Evolutionary conservation across 2,113 vertebrate species (phyloP).

Genomic region (Psittacara wagleri): DNA sequence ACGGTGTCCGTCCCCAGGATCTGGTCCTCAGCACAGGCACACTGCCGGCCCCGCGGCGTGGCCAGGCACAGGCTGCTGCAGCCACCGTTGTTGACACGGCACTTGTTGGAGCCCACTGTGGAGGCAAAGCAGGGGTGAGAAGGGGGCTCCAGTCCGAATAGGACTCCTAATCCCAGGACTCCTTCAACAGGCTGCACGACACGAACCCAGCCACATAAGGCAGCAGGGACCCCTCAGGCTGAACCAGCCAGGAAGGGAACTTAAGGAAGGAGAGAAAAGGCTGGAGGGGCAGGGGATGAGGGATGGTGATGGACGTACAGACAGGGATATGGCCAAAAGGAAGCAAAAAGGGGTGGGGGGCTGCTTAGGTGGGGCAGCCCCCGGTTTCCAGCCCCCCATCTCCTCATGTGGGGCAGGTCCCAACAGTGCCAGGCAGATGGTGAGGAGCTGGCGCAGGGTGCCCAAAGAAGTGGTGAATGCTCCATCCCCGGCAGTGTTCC

Average conservation of each 20-base stretch:
- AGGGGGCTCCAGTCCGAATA: not conserved
- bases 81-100: slow-evolving; percentile 90
- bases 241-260: not conserved
- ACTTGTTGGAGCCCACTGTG: slow-evolving; percentile 86
- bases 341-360: not conserved
- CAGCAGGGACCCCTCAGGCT: not conserved
- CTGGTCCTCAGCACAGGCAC: slow-evolving; percentile 93
- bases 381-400: fast-evolving
- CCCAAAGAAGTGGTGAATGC: not conserved
- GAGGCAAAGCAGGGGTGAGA: not conserved
- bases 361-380: not conserved
- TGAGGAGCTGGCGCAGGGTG: not conserved
- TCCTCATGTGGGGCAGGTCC: fast-evolving
- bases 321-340: not conserved
- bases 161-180: not conserved
- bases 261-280: not conserved
- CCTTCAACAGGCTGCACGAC: not conserved
- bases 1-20: slow-evolving; percentile 82
- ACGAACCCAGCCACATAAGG: not conserved
- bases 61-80: slow-evolving; percentile 95
- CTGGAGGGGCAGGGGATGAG: not conserved
- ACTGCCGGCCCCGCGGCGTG: slow-evolving; percentile 84
- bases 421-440: fast-evolving
- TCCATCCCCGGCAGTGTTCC: not conserved
- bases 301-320: fast-evolving